Base-by-base conservation (phyloP, 2,888 invertebrate species). In the Gasteruption jaculator region DNA sequence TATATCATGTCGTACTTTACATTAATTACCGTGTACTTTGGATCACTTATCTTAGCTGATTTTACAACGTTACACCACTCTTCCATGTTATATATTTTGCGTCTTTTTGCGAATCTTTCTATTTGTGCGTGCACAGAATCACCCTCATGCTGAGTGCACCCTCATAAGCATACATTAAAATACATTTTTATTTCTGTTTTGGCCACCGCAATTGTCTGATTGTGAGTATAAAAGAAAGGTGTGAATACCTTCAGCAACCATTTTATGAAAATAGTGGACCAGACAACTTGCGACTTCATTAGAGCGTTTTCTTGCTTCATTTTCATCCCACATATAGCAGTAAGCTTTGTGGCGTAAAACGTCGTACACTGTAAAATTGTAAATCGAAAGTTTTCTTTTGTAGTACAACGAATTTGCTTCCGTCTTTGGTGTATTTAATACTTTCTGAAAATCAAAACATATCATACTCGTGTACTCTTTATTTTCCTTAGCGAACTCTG, bases 131-230 rank as follows among this genome's bases (percentile, higher is more conserved):
- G 60, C 24, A 57, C 47, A 5, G 52, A 53, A 43, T 59, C 57
- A 3, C 54, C 55, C 36, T 60, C 58, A 34, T 53, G 51, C 46
- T 59, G 54, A 10, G 58, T 59, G 34, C 57, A 56, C 4, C 54
- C 58, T 21, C 46, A 24, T 49, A 48, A 16, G 50, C 40, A 41
- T 54, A 58, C 44, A 53, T 43, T 20, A 49, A 44, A 53, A 60
- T 10, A 58, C 47, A 29, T 50, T 50, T 7, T 53, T 43, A 38
- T 58, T 61, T 21, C 52, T 31, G 45, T 56, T 58, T 46, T 56
- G 56, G 14, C 56, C 53, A 15, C 43, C 40, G 24, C 50, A 53
- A 37, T 54, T 58, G 41, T 57, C 57, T n/a, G n/a, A n/a, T n/a
- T n/a, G n/a, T 21, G 56, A 57, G 45, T 45, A 58, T 34, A 58